Evolutionary conservation across 2,888 invertebrate genomes (phyloP).

Genomic region (Teleiodes luculella): DNA sequence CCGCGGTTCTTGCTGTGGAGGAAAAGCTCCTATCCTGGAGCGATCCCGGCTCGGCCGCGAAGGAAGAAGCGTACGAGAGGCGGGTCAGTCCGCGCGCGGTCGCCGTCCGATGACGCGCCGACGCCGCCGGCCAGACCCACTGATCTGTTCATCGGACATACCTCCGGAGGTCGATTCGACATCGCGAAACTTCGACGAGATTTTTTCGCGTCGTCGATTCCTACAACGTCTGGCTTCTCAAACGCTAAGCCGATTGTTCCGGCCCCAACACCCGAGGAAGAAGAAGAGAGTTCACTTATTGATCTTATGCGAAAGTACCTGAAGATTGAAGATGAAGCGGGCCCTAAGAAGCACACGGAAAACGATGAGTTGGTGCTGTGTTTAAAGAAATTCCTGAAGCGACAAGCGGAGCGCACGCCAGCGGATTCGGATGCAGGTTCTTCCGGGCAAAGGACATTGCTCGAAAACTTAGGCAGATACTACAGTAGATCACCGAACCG

Average conservation of each 20-base stretch:
- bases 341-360: constrained; percentile 65
- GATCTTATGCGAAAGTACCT: constrained; percentile 84
- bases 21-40: constrained; percentile 89
- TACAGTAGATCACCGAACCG: constrained; percentile 82
- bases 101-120: constrained; percentile 82
- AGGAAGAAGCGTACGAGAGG: constrained; percentile 79
- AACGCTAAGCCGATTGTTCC: constrained; percentile 41
- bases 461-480: constrained; percentile 83
- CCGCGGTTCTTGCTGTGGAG: constrained; percentile 89
- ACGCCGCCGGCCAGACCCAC: constrained; percentile 62
- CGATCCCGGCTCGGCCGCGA: constrained; percentile 77
- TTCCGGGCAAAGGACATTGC: constrained; percentile 69
- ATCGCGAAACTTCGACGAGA: constrained; percentile 83
- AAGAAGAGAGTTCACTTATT: constrained; percentile 78
- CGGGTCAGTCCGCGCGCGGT: constrained; percentile 83
- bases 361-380: constrained; percentile 82
- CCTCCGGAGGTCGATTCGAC: constrained; percentile 82
- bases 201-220: constrained; percentile 76
- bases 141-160: constrained; percentile 69
- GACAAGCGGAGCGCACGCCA: constrained; percentile 56
- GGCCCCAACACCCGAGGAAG: constrained; percentile 42
- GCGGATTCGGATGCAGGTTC: constrained; percentile 53
- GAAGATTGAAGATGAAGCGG: constrained; percentile 76
- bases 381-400: constrained; percentile 78
- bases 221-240: constrained; percentile 43